These are phyloP conservation scores for Gallinago jamesoni DNA, from an alignment of 2,113 vertebrate genomes.

Conservation along the genomic window DNA sequence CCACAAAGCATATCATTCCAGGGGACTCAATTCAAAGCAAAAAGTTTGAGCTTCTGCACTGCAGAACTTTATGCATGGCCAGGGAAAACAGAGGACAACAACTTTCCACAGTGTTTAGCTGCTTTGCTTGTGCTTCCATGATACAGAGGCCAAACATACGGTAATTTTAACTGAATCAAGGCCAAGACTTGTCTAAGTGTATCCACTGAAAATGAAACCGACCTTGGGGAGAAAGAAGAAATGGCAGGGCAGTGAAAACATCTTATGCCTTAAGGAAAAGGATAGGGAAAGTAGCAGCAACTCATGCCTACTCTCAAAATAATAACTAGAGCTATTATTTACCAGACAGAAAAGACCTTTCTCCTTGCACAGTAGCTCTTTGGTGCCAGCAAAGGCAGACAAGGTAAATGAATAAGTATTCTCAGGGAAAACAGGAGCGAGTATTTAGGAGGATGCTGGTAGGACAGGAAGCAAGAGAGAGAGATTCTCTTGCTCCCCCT, in stretches of 20 bases:
- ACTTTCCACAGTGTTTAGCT: constrained; percentile 74
- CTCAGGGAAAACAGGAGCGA: background rate
- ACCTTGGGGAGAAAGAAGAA: constrained; percentile 43
- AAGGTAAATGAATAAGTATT: constrained; percentile 11
- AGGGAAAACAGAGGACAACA: constrained; percentile 74
- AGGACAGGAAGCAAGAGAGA: background rate
- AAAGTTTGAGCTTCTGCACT: constrained; percentile 63
- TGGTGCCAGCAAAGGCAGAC: constrained; percentile 14
- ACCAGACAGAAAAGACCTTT: constrained; percentile 17
- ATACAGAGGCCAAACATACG: constrained; percentile 49
- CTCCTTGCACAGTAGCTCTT: background rate
- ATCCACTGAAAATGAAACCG: constrained; percentile 67
- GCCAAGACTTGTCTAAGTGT: constrained; percentile 52
- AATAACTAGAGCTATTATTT: constrained; percentile 44
- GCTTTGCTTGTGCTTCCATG: constrained; percentile 59
- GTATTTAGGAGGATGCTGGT: background rate
- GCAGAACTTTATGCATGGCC: constrained; percentile 55
- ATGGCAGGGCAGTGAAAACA: constrained; percentile 33
- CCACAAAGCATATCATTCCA: constrained; percentile 59
- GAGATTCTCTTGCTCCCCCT: constrained; percentile 1
- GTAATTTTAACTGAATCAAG: constrained; percentile 59
- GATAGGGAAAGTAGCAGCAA: background rate
- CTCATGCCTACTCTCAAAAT: background rate
- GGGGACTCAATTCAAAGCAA: constrained; percentile 59
- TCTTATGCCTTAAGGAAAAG: constrained; percentile 42